These are phyloP conservation scores for Pedionomus torquatus DNA, from an alignment of 2,113 vertebrate species.

Conservation along the genomic window DNA sequence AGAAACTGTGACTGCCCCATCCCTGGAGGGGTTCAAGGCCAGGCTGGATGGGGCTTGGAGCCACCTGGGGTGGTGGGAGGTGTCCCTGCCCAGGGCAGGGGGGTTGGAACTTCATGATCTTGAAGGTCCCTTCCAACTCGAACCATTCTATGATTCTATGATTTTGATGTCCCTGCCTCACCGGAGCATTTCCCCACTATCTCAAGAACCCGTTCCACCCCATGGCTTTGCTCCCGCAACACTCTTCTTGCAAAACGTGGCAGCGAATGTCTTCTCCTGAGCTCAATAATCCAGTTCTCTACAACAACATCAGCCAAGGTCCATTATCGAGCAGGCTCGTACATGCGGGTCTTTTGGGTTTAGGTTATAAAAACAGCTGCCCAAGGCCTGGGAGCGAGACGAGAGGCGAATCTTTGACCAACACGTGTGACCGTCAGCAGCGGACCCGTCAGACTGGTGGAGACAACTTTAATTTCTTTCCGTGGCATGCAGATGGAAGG, in stretches of 20 bases:
- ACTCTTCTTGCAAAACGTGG: neutral
- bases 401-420: neutral
- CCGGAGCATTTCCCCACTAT: neutral
- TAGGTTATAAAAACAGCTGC: neutral
- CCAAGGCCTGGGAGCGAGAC: neutral
- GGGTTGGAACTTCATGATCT: no score
- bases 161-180: neutral
- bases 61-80: no score
- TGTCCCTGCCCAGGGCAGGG: no score
- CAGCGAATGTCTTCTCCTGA: rapidly evolving
- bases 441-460: neutral
- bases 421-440: neutral
- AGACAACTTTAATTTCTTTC: conserved; percentile 55
- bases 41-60: no score
- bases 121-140: no score
- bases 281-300: neutral
- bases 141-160: no score
- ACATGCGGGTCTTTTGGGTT: neutral
- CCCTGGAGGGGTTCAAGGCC: no score
- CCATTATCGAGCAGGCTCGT: neutral
- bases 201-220: neutral
- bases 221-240: neutral
- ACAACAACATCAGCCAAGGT: neutral
- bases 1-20: no score
- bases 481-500: neutral